Conservation (phyloP, 2,888 invertebrate genomes). For the Melanophora roralis region DNA sequence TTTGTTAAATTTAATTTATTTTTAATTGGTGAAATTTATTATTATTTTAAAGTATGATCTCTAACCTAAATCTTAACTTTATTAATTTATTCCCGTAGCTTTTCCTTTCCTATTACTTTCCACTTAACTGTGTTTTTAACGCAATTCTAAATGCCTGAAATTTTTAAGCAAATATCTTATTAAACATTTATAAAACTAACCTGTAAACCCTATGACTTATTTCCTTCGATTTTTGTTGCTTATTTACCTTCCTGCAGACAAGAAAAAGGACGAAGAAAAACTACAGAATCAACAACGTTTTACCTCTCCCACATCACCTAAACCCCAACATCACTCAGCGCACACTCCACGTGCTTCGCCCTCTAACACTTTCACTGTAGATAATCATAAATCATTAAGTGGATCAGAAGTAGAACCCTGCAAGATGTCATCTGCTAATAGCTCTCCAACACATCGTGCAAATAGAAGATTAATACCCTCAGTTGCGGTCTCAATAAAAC, state of each 20-base stretch:
- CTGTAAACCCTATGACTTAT: constrained; percentile 38
- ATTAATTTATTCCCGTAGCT: background rate
- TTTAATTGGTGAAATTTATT: too few relatives aligned
- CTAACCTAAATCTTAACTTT: too few relatives aligned
- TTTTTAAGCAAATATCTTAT: background rate
- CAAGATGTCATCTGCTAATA: constrained; percentile 37
- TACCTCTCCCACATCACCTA: constrained; percentile 69
- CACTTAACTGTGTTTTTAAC: background rate
- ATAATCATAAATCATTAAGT: constrained; percentile 43
- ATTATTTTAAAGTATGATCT: too few relatives aligned
- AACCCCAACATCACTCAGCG: constrained; percentile 55
- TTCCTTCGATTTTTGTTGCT: constrained; percentile 38
- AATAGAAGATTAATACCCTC: constrained; percentile 68
- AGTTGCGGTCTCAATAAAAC: constrained; percentile 73
- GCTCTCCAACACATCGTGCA: constrained; percentile 49
- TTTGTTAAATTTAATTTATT: too few relatives aligned
- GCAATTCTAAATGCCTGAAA: background rate
- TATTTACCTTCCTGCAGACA: constrained; percentile 66
- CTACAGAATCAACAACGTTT: constrained; percentile 66
- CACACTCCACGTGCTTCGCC: constrained; percentile 53
- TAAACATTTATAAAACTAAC: background rate
- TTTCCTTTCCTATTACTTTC: background rate
- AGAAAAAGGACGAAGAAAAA: constrained; percentile 73
- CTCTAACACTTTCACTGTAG: constrained; percentile 20
- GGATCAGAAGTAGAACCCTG: constrained; percentile 51